Base-by-base conservation (phyloP, 2,113 vertebrate species). In the Aix galericulata region DNA sequence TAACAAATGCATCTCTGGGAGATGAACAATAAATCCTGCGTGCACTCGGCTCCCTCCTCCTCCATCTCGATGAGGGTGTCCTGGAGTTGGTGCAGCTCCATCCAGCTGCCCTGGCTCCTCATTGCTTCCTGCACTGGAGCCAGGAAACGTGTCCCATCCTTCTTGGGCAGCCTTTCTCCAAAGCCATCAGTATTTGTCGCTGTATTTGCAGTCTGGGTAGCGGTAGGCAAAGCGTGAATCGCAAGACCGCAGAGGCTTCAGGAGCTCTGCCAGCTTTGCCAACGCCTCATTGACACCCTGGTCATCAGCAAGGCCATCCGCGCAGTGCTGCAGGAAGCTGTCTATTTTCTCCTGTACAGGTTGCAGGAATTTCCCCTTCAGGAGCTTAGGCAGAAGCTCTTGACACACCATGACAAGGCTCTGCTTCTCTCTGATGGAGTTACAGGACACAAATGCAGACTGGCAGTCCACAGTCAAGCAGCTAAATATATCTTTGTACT, bases 151-250 rank as follows among this genome's bases (percentile, higher is more conserved):
- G 55, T 27, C 26, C 46, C 15, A 11, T 4, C n/a, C 73, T 52
- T 21, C 53, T 25, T 1, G 1, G 40, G 3, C 11, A 21, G 13
- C 9, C 13, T 40, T 72, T 36, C 42, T 26, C 4, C 2, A 62
- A 91, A 97, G 12, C n/a, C 6, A 0, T 97, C 94, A 97, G 40
- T 94, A 97, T 50, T 96, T 97, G 68, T 97, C 96, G 6, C 95
- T 97, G 80, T 99, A 98, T 87, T 97, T 98, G 97, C 98, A 99
- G 94, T 99, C 98, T 8, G 98, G 98, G 91, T 98, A 98, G 93
- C 98, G 98, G 95, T 99, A 98, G 71, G 97, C 97, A 78, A 98
- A 98, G 71, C 95, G 97, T 12, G 96, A 95, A 66, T 98, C 97
- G 8, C 98, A 99, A 63, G 98, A 97, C 52, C 96, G 97, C 84